phyloP scores from a whole-genome alignment of 2,797 vertebrate species.

The Liasis olivaceus region DNA sequence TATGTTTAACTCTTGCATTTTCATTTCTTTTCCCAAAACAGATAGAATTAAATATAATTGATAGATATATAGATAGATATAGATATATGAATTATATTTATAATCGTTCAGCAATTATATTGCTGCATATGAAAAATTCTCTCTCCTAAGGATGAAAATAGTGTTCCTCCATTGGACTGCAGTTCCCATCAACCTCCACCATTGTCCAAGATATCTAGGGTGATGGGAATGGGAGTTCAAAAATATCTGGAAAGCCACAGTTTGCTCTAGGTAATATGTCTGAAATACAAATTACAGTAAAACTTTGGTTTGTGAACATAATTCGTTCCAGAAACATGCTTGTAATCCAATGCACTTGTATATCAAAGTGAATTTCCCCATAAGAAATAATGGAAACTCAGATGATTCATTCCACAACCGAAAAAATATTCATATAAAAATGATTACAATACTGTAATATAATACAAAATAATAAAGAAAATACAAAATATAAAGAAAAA shows the following conservation, averaged over 20 bases:
- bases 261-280: background rate
- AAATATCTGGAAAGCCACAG: background rate
- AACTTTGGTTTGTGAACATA: no score
- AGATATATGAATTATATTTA: background rate
- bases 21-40: background rate
- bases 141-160: background rate
- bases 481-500: no score
- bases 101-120: no score
- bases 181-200: background rate
- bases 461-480: no score
- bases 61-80: no score
- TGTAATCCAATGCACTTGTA: no score
- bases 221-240: background rate
- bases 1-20: background rate
- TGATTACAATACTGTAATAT: no score
- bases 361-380: no score
- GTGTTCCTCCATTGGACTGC: background rate
- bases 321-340: no score
- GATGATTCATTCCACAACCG: no score
- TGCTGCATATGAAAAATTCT: background rate
- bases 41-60: background rate
- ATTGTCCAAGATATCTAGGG: background rate
- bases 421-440: no score
- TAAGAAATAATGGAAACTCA: no score
- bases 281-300: background rate